These are phyloP conservation scores for Musca vetustissima DNA, from an alignment of 1,140 invertebrate genomes.

Conservation along the genomic window DNA sequence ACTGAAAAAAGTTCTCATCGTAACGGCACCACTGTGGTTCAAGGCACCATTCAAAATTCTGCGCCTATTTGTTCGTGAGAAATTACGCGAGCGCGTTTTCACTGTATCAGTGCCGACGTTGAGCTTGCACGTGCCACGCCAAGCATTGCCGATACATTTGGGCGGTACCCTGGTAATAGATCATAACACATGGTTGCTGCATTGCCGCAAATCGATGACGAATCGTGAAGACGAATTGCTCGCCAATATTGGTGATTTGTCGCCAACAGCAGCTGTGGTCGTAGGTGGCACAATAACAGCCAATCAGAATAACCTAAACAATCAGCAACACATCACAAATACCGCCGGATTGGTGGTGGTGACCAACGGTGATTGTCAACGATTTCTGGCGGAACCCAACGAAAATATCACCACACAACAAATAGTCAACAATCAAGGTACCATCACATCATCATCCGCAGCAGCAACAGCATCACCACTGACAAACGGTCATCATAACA, in stretches of 20 bases:
- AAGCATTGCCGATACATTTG: slow-evolving; percentile 81
- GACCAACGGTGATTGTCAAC: slow-evolving; percentile 22
- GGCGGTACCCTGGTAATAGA: slow-evolving; percentile 84
- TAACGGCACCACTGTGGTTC: slow-evolving; percentile 93
- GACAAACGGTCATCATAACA: slow-evolving; percentile 18
- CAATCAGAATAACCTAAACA: slow-evolving; percentile 40
- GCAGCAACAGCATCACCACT: slow-evolving; percentile 18
- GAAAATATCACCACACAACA: slow-evolving; percentile 43
- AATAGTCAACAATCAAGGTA: slow-evolving; percentile 43
- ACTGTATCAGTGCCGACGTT: slow-evolving; percentile 88
- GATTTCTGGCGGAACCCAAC: slow-evolving; percentile 39
- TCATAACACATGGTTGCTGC: slow-evolving; percentile 82
- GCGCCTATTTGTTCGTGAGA: slow-evolving; percentile 92
- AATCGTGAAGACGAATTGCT: slow-evolving; percentile 59
- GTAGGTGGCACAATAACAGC: slow-evolving; percentile 20
- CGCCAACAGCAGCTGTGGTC: slow-evolving; percentile 26
- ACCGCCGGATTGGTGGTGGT: slow-evolving; percentile 11
- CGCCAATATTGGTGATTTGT: slow-evolving; percentile 49
- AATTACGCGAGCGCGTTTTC: slow-evolving; percentile 92
- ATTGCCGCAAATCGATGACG: slow-evolving; percentile 63
- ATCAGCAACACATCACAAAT: slow-evolving; percentile 48
- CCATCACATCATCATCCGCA: slow-evolving; percentile 5
- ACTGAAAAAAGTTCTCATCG: slow-evolving; percentile 95
- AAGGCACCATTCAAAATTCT: slow-evolving; percentile 97
- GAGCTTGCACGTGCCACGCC: slow-evolving; percentile 74